Percentiles rank a stretch among this genome's conserved stretches.
Conservation (phyloP, 2,113 vertebrate genomes). For the Cephalophus harveyi region DNA sequence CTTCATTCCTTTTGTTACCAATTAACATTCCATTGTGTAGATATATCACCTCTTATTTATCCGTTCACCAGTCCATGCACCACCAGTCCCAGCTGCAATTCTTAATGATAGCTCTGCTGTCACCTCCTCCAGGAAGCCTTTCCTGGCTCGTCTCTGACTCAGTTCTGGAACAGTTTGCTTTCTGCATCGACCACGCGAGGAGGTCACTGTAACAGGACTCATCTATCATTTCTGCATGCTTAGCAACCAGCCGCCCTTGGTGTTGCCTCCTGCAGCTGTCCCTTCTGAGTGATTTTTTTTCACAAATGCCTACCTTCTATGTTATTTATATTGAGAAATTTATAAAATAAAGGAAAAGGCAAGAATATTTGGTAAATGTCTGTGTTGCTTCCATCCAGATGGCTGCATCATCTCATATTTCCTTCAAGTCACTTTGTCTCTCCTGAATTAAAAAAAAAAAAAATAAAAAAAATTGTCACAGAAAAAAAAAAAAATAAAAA, state of each 20-base stretch:
- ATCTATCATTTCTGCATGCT: neutral
- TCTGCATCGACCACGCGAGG: neutral
- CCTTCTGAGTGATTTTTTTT: neutral
- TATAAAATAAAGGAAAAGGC: neutral
- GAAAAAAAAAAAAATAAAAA: too few relatives aligned
- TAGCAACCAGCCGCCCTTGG: neutral
- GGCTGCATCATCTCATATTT: neutral
- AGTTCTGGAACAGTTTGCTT: neutral
- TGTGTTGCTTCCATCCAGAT: neutral
- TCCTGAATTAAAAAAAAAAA: neutral
- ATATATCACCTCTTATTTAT: neutral
- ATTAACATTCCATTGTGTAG: neutral
- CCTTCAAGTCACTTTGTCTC: neutral
- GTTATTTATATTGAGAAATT: neutral
- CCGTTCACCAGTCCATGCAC: neutral
- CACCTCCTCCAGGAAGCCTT: neutral
- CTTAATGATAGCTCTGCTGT: neutral
- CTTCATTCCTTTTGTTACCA: neutral
- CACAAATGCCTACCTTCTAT: neutral
- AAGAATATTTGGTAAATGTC: neutral
- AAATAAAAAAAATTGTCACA: too few relatives aligned
- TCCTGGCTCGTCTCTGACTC: neutral
- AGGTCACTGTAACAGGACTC: neutral
- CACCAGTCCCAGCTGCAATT: neutral
- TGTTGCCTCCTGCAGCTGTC: neutral